Base-by-base conservation (phyloP, 1,140 invertebrate species). In the Brachionus rubens region DNA sequence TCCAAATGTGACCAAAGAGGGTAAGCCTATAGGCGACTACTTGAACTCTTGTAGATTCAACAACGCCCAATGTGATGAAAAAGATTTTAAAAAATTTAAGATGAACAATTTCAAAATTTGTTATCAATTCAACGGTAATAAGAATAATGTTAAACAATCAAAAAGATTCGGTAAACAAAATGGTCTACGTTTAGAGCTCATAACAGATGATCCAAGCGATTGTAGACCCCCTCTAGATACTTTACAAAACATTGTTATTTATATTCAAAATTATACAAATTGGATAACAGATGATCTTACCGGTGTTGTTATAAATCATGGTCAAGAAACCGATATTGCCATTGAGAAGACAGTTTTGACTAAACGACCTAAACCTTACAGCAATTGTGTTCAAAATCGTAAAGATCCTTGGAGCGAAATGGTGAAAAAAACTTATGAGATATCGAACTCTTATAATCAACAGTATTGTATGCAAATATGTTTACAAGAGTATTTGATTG, bases 301-400 rank as follows among this genome's bases (percentile, higher is more conserved):
- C 19, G 67, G 67, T 26, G 28, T 24, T 47, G n/a, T 33, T 21
- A 28, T 70, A 47, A 33, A 28, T n/a, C 43, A 28, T 50, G 67
- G 40, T 28, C 9, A n/a, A 46, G 67, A 70, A 50, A 70, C 67
- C 33, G 47, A 70, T 50, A 43, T 70, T 6, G 67, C 67, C 9
- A 50, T 70, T 36, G 67, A 70, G 24, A 14, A 41, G 28, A 70
- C 40, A 16, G 43, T 46, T 14, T 14, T 21, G 16, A 46, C 41
- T 30, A 70, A 70, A 47, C 19, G 21, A 19, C 41, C 67, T 6
- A 33, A 47, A 6, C 67, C 67, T 1, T 47, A 46, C 5, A 70
- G 40, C 16, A 21, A 70, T 19, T 70, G 67, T 70, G 43, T 62
- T n/a, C n/a, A n/a, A n/a, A n/a, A n/a, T n/a, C n/a, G n/a, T n/a